phyloP scores from a whole-genome alignment of 2,113 vertebrate species.

The Catharus bicknelli region DNA sequence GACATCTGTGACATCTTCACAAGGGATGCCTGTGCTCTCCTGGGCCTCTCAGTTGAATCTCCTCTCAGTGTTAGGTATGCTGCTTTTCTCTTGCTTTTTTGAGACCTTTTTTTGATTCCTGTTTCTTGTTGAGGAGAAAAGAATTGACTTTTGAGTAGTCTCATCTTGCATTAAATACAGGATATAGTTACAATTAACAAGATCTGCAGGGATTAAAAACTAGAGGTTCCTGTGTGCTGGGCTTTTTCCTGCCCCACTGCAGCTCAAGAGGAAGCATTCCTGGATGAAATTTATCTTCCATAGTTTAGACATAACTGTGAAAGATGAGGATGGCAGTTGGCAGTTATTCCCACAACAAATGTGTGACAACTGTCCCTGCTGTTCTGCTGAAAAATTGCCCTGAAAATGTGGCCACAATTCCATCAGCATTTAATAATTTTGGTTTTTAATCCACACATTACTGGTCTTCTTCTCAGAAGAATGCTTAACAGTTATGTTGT shows the following conservation, averaged over 20 bases:
- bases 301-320: neutral
- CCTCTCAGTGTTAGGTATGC: conserved; percentile 86
- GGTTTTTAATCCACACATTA: neutral
- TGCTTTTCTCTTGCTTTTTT: neutral
- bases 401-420: neutral
- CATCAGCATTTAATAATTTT: neutral
- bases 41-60: conserved; percentile 85
- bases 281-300: neutral
- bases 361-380: neutral
- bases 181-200: neutral
- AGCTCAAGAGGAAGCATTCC: neutral
- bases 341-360: neutral
- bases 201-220: neutral
- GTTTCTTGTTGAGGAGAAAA: neutral
- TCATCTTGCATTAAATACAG: neutral
- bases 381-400: neutral
- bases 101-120: neutral
- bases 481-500: neutral
- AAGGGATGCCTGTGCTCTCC: conserved; percentile 82
- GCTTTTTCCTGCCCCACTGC: neutral
- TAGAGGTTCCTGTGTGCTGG: neutral
- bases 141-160: neutral
- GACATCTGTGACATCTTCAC: conserved; percentile 90
- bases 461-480: neutral
- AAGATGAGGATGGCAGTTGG: neutral